Evolutionary conservation across 1,140 invertebrate genomes (phyloP).

Genomic region (Aphelinus atriplicis): DNA sequence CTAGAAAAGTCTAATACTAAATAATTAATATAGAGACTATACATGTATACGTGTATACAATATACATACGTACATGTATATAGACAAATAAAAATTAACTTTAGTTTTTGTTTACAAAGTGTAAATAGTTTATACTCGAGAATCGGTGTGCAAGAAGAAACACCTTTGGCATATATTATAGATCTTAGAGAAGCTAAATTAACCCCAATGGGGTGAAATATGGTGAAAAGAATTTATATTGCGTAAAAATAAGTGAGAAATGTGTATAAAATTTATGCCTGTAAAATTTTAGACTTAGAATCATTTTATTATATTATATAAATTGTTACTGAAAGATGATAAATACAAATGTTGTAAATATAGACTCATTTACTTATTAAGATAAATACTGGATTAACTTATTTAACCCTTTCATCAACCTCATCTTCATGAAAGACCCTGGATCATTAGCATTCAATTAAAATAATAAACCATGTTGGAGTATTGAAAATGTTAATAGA

Average conservation of each 20-base stretch:
- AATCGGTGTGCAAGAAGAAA: conserved; percentile 47
- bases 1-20: conserved; percentile 40
- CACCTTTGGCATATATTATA: conserved; percentile 42
- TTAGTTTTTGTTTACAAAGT: conserved; percentile 47
- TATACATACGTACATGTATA: conserved; percentile 43
- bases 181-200: conserved; percentile 38
- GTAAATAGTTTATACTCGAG: conserved; percentile 59
- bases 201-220: conserved; percentile 36
- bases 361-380: conserved; percentile 67
- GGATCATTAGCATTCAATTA: not conserved
- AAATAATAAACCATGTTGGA: not conserved
- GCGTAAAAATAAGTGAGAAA: conserved; percentile 42
- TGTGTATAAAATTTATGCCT: conserved; percentile 60
- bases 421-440: not conserved
- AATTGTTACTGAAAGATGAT: conserved; percentile 62
- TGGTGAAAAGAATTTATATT: conserved; percentile 46
- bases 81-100: conserved; percentile 51
- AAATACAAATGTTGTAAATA: conserved; percentile 64
- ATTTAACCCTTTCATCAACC: not conserved
- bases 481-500: not conserved
- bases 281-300: conserved; percentile 64
- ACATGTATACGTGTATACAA: conserved; percentile 41
- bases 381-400: conserved; percentile 44
- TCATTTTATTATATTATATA: conserved; percentile 62
- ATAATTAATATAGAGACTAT: conserved; percentile 39